Conservation (phyloP, 2,113 vertebrate genomes). For the Cacatua alba region DNA sequence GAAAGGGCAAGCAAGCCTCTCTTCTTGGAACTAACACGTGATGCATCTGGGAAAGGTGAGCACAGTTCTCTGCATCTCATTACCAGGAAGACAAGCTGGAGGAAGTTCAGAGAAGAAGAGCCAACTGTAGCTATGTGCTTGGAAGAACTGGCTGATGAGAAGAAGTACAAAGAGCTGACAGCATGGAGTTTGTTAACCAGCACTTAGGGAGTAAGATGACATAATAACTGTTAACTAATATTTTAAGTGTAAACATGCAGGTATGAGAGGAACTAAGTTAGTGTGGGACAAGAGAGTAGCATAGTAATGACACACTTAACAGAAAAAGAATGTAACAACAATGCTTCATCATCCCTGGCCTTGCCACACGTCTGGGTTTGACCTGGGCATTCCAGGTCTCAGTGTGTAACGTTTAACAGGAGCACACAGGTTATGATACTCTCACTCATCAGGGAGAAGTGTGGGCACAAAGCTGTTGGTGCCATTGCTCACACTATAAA, state of each 20-base stretch:
- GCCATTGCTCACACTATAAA: neutral
- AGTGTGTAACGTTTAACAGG: accelerated
- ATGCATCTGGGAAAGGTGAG: constrained; percentile 55
- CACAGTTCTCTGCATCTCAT: neutral
- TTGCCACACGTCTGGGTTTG: neutral
- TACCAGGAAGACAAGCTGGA: constrained; percentile 46
- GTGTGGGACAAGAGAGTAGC: neutral
- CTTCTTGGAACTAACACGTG: neutral
- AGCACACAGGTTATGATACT: neutral
- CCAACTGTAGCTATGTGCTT: neutral
- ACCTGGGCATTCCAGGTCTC: neutral
- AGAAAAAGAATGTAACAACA: neutral
- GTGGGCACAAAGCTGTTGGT: neutral
- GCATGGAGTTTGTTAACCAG: neutral
- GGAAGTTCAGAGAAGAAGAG: constrained; percentile 54
- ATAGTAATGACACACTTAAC: neutral
- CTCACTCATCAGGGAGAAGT: accelerated
- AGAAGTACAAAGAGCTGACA: neutral
- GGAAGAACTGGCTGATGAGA: constrained; percentile 9
- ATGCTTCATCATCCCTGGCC: neutral
- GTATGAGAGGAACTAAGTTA: neutral
- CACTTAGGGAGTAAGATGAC: neutral
- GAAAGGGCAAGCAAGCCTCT: neutral
- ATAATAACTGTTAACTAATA: neutral
- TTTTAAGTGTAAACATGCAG: neutral